These are phyloP conservation scores for Lucilia sericata DNA, from an alignment of 1,140 invertebrate species.

Conservation along the genomic window DNA sequence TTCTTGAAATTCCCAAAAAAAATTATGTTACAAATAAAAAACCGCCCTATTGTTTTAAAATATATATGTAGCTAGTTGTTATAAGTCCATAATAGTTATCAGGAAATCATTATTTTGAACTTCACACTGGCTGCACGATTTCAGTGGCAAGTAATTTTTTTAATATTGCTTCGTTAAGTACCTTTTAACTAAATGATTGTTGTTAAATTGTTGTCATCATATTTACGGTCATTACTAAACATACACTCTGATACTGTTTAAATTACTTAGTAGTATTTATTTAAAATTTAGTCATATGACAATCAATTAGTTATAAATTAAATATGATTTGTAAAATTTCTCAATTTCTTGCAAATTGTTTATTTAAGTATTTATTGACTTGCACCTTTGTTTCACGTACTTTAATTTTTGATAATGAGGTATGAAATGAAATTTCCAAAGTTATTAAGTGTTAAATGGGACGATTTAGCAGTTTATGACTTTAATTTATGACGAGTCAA, in stretches of 20 bases:
- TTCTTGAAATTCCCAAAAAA: too few relatives aligned
- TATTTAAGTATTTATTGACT: not conserved
- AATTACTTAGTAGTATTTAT: not conserved
- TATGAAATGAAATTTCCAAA: not conserved
- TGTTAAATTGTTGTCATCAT: constrained; percentile 21
- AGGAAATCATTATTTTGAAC: not conserved
- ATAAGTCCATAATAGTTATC: not conserved
- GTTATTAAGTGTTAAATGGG: constrained; percentile 23
- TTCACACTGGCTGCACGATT: not conserved
- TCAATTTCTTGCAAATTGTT: not conserved
- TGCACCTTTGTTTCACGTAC: not conserved
- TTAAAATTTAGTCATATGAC: constrained; percentile 16
- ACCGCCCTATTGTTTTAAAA: too few relatives aligned
- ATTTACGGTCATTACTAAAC: not conserved
- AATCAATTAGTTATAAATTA: constrained; percentile 30
- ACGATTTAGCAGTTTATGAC: not conserved
- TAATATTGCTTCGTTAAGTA: not conserved
- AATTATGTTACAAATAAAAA: too few relatives aligned
- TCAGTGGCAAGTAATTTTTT: not conserved
- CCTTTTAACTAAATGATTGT: constrained; percentile 20
- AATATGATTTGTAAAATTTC: constrained; percentile 21
- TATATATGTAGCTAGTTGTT: too few relatives aligned
- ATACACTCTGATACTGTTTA: not conserved
- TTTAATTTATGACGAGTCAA: not conserved
- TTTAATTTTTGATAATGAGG: not conserved